phyloP scores from a whole-genome alignment of 2,888 invertebrate genomes.

The Stenodema calcarata region DNA sequence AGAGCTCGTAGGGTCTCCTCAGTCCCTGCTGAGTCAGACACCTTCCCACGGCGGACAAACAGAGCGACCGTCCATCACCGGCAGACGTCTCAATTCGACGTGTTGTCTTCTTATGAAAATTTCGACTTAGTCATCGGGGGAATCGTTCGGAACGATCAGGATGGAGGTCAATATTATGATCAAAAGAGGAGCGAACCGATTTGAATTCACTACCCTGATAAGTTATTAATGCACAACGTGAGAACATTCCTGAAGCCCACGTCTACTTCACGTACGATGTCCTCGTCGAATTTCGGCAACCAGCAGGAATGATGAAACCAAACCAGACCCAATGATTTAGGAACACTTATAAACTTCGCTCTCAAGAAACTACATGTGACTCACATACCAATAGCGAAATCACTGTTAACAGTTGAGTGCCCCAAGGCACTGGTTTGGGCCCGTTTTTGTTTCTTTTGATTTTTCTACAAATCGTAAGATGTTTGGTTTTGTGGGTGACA shows the following conservation, averaged over 20 bases:
- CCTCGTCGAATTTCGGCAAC: too few relatives aligned
- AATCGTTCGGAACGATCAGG: neutral
- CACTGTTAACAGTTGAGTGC: too few relatives aligned
- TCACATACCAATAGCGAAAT: too few relatives aligned
- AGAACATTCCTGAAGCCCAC: neutral
- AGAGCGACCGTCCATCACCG: slow-evolving; percentile 30
- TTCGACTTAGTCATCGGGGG: slow-evolving; percentile 5
- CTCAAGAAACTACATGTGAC: too few relatives aligned
- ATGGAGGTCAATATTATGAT: neutral
- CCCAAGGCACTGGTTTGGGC: too few relatives aligned
- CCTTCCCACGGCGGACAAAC: slow-evolving; percentile 31
- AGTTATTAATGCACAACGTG: neutral
- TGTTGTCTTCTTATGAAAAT: neutral
- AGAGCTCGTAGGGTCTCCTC: neutral
- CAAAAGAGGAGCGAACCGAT: neutral
- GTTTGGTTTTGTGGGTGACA: too few relatives aligned
- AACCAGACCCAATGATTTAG: too few relatives aligned
- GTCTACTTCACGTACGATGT: too few relatives aligned
- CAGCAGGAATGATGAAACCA: too few relatives aligned
- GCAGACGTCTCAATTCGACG: slow-evolving; percentile 27
- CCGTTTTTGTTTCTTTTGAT: too few relatives aligned
- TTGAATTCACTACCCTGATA: neutral
- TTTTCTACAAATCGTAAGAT: too few relatives aligned
- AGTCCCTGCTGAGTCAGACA: slow-evolving; percentile 16
- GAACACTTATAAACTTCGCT: too few relatives aligned